These are phyloP conservation scores for Notolabrus celidotus DNA, from an alignment of 2,797 vertebrate species.

Conservation along the genomic window DNA sequence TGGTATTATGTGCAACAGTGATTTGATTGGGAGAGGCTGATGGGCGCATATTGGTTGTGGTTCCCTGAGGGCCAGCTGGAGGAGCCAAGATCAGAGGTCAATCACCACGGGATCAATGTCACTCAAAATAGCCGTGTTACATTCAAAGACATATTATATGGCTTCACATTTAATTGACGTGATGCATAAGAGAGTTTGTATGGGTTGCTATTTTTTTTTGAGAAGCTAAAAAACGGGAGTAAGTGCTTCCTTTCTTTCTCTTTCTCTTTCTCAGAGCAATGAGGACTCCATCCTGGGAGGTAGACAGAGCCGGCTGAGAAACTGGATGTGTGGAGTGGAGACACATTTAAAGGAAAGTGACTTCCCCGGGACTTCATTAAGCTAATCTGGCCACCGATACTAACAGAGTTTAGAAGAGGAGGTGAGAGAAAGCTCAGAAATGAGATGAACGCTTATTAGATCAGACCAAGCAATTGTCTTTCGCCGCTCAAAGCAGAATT, in stretches of 20 bases:
- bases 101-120: constrained; percentile 79
- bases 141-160: constrained; percentile 50
- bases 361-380: constrained; percentile 88
- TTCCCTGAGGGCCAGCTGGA: constrained; percentile 68
- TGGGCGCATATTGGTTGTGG: constrained; percentile 69
- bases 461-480: constrained; percentile 79
- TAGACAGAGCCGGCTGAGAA: not conserved
- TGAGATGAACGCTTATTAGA: constrained; percentile 89
- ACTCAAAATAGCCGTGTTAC: constrained; percentile 65
- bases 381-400: constrained; percentile 86
- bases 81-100: constrained; percentile 79
- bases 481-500: constrained; percentile 62
- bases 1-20: constrained; percentile 78
- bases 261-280: not conserved
- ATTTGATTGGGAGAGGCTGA: constrained; percentile 81
- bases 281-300: not conserved
- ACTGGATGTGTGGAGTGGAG: constrained; percentile 31
- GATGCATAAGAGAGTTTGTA: constrained; percentile 27
- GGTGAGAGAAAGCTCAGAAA: constrained; percentile 84
- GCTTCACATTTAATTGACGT: constrained; percentile 37
- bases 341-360: constrained; percentile 70
- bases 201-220: constrained; percentile 7
- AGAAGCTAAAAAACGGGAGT: constrained; percentile 23
- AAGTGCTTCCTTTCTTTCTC: not conserved
- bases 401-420: constrained; percentile 83